Evolutionary conservation across 2,888 invertebrate species (phyloP), one percentile per base, ranked within the genome.

Genomic region (Epinotia ramella): DNA sequence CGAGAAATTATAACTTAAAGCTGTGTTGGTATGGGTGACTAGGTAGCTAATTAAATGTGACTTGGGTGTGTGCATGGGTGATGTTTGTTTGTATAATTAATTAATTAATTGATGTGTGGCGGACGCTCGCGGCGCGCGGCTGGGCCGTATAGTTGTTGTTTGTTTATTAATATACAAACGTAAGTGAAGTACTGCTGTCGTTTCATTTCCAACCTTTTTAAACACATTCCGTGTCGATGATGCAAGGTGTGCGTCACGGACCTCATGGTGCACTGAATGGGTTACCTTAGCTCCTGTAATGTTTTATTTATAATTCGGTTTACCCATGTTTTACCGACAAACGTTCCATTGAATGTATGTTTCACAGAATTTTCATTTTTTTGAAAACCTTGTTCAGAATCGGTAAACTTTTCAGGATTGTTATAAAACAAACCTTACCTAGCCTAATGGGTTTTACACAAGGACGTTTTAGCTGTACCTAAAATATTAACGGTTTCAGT

Each of bases 131-230:
- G 65, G 65, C 72, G 56, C 64, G 46, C 56, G 64, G 56, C 40
- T 24, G 56, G 71, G 56, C 63, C 71, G 63, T 64, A 56, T 70
- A 70, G 16, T 70, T 74, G 69, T 69, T 69, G 59, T 16, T 59
- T 68, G 46, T 60, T 69, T 46, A 60, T 60, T 69, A 69, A 60
- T 60, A 69, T 67, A 69, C 6, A 28, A 66, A 46, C 46, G 7
- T 69, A 69, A 59, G 59, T 28, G 18, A 53, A 69, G n/a, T 60
- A 60, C 44, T 60, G 59, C 0, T 60, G 59, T 46, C 40, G 60
- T 69, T 69, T 69, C 6, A 59, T 69, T 69, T 60, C 24, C 6
- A 56, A 56, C 18, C 7, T 4, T 60, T 28, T 24, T 13, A 0
- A 53, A 53, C 53, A n/a, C 40, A 40, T 40, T 53, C 53, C n/a